Evolutionary conservation across 2,888 invertebrate species (phyloP), one percentile per base, ranked within the genome.

Genomic region (Chloroclystis v-ata): DNA sequence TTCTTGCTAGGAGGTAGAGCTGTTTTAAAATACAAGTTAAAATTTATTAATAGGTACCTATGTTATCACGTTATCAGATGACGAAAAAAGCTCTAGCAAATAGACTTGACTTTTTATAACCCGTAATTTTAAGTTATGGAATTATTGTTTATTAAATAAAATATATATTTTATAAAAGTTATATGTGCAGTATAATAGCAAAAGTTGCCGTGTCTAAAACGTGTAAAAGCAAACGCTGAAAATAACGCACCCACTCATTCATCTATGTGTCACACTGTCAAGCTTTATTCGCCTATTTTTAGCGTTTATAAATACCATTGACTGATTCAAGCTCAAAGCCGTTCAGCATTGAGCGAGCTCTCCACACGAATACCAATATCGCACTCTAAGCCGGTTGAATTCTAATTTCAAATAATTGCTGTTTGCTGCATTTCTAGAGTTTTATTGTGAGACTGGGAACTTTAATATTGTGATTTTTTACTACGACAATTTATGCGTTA

Each of bases 331-430:
- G 63, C 60, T 61, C 64, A 61, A 63, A 64, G 60, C 43, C 47
- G 45, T 47, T 52, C 42, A 24, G 47, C 49, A 39, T 33, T 52
- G 55, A 63, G 48, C 48, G 57, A 56, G 50, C 50, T 46, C 56
- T 57, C 63, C 63, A 70, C 67, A 67, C 69, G 67, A 69, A 75
- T 70, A 67, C 60, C 35, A 46, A 46, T 46, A 63, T 64, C 59
- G 48, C 40, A 50, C 56, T 52, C 57, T 59, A 61, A 60, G 57
- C 63, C 56, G 56, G 60, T 60, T 68, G 65, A 67, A 70, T 63
- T 61, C 63, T 67, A 69, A 69, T 70, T 68, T 59, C 51, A 38
- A 60, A 57, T 49, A 48, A 47, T 37, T 52, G 46, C 43, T 46
- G 52, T 52, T 37, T 52, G 46, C 43, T 46, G 52, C 54, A 47